Percentiles rank a stretch among this genome's conserved stretches.
phyloP scores from a whole-genome alignment of 2,888 invertebrate genomes.

The Volucella inflata region DNA sequence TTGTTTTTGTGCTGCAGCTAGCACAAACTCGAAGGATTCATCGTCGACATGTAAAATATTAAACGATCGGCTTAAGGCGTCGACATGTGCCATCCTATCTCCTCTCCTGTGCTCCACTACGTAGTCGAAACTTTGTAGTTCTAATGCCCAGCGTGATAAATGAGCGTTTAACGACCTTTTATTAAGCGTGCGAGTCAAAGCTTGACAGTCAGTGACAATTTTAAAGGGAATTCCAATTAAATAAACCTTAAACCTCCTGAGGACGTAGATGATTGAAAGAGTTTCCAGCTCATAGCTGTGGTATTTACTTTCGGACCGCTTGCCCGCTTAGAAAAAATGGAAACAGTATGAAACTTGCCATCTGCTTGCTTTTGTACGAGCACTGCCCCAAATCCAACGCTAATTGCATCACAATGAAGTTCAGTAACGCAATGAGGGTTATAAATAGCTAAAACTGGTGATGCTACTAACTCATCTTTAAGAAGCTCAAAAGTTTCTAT shows the following conservation, averaged over 20 bases:
- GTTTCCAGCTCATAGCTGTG: slow-evolving; percentile 49
- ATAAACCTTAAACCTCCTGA: slow-evolving; percentile 29
- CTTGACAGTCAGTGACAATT: slow-evolving; percentile 77
- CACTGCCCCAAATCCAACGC: slow-evolving; percentile 77
- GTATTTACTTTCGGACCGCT: slow-evolving; percentile 76
- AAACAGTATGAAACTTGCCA: slow-evolving; percentile 77
- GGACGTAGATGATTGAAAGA: slow-evolving; percentile 31
- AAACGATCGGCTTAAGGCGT: too few relatives aligned
- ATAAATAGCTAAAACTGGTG: slow-evolving; percentile 78
- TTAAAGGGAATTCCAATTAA: slow-evolving; percentile 73
- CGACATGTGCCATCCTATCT: too few relatives aligned
- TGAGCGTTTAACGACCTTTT: slow-evolving; percentile 74
- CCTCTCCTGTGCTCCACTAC: too few relatives aligned
- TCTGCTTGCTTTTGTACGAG: slow-evolving; percentile 75
- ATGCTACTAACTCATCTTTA: slow-evolving; percentile 36
- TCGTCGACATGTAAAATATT: too few relatives aligned
- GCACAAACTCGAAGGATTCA: too few relatives aligned
- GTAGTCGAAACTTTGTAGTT: too few relatives aligned
- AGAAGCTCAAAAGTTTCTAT: slow-evolving; percentile 42
- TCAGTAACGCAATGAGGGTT: slow-evolving; percentile 76
- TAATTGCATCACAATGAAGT: slow-evolving; percentile 78
- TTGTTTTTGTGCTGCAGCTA: too few relatives aligned
- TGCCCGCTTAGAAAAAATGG: slow-evolving; percentile 77
- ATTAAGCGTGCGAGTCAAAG: slow-evolving; percentile 69
- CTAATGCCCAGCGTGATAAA: slow-evolving; percentile 68